These are phyloP conservation scores for Carettochelys insculpta DNA, from an alignment of 2,113 vertebrate genomes.

Conservation along the genomic window DNA sequence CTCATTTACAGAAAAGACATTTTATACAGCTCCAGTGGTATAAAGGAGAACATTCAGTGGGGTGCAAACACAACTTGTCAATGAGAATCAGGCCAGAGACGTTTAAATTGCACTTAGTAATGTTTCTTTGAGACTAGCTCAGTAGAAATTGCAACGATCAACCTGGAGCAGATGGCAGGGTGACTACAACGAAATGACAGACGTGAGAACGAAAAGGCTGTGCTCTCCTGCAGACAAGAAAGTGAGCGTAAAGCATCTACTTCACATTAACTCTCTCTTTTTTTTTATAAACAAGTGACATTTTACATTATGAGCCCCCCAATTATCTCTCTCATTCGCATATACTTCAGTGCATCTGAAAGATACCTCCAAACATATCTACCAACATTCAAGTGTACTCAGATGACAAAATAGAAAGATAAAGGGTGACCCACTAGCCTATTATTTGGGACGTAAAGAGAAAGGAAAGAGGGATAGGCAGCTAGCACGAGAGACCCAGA, in stretches of 20 bases:
- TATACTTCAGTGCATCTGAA: neutral
- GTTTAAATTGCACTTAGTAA: neutral
- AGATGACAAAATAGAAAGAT: neutral
- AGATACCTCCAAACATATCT: neutral
- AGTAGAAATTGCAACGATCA: neutral
- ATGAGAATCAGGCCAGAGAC: neutral
- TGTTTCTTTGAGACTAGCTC: neutral
- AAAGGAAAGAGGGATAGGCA: neutral
- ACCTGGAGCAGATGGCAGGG: neutral
- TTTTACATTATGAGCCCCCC: neutral
- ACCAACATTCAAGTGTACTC: neutral
- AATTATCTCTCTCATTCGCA: too few relatives aligned
- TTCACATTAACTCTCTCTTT: too few relatives aligned
- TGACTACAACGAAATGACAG: neutral
- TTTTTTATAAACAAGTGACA: neutral
- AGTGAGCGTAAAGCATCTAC: neutral
- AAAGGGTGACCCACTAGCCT: neutral
- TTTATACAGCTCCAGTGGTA: neutral
- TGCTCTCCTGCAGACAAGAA: neutral
- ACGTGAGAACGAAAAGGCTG: neutral
- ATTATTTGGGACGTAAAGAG: neutral
- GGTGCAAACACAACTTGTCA: neutral
- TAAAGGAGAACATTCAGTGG: neutral
- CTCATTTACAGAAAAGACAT: neutral
- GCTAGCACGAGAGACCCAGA: neutral